A percentile compares a stretch with the other conserved stretches of the same genome.
phyloP scores from a whole-genome alignment of 2,888 invertebrate genomes.

The Lasioglossum vierecki region DNA sequence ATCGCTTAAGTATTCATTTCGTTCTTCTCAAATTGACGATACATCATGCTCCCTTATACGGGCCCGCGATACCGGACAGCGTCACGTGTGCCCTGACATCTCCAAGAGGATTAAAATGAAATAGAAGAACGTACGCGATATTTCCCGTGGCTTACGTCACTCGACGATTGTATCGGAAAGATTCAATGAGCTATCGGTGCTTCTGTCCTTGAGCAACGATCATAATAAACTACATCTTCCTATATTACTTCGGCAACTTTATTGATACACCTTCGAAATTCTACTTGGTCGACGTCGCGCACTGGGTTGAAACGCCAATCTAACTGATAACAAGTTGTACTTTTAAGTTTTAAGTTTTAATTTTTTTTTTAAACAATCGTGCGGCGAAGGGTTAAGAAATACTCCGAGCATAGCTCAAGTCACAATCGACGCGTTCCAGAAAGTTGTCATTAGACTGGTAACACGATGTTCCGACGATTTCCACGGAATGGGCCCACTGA shows the following conservation, averaged over 20 bases:
- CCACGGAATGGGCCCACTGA: not conserved
- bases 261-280: not conserved
- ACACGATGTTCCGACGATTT: not conserved
- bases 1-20: conserved; percentile 46
- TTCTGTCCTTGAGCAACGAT: not conserved
- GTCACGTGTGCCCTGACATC: conserved; percentile 26
- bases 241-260: not conserved
- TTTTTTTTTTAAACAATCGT: no score
- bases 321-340: no score
- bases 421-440: not conserved
- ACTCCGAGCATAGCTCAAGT: not conserved
- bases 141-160: conserved; percentile 24
- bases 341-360: no score
- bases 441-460: not conserved
- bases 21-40: conserved; percentile 47
- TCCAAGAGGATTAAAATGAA: conserved; percentile 33
- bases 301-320: no score
- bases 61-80: conserved; percentile 34
- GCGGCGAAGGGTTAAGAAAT: not conserved
- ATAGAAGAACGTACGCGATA: conserved; percentile 23
- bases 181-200: not conserved
- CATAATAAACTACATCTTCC: not conserved
- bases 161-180: conserved; percentile 18
- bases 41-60: conserved; percentile 29
- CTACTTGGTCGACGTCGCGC: no score